phyloP scores from a whole-genome alignment of 2,797 vertebrate species.

The Rhinogobio ventralis region DNA sequence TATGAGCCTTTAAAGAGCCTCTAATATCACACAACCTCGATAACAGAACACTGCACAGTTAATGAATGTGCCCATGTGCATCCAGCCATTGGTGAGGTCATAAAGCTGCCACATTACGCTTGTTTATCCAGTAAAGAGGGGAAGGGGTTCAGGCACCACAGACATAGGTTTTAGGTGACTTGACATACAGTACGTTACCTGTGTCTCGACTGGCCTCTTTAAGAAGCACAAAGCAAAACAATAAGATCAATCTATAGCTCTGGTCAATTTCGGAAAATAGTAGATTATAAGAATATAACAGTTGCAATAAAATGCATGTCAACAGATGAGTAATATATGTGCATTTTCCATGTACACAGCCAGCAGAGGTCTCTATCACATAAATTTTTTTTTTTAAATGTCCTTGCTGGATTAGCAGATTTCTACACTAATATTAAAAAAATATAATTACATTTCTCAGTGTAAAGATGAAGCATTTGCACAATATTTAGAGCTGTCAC shows the following conservation, averaged over 20 bases:
- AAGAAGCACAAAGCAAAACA: slow-evolving; percentile 50
- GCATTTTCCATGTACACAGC: slow-evolving; percentile 2
- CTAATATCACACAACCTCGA: slow-evolving; percentile 31
- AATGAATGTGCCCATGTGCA: slow-evolving; percentile 30
- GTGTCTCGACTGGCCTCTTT: slow-evolving; percentile 41
- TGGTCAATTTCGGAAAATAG: not conserved
- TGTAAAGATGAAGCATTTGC: not conserved
- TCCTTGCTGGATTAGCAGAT: not conserved
- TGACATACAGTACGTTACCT: slow-evolving; percentile 45
- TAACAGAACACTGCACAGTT: slow-evolving; percentile 23
- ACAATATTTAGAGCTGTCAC: not conserved
- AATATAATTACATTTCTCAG: not conserved
- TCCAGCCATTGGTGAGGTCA: slow-evolving; percentile 34
- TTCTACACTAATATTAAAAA: not conserved
- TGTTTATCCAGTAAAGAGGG: slow-evolving; percentile 19
- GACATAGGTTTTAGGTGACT: slow-evolving; percentile 28
- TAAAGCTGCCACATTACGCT: slow-evolving; percentile 13
- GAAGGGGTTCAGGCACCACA: slow-evolving; percentile 25
- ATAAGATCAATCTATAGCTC: slow-evolving; percentile 29
- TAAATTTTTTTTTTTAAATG: too few relatives aligned
- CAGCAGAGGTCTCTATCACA: slow-evolving; percentile 49
- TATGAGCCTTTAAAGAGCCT: slow-evolving; percentile 4
- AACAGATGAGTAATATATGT: not conserved
- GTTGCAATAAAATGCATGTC: slow-evolving; percentile 28
- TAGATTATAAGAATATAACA: slow-evolving; percentile 5